Base-by-base conservation (phyloP, 2,113 vertebrate species). In the Murina feae region DNA sequence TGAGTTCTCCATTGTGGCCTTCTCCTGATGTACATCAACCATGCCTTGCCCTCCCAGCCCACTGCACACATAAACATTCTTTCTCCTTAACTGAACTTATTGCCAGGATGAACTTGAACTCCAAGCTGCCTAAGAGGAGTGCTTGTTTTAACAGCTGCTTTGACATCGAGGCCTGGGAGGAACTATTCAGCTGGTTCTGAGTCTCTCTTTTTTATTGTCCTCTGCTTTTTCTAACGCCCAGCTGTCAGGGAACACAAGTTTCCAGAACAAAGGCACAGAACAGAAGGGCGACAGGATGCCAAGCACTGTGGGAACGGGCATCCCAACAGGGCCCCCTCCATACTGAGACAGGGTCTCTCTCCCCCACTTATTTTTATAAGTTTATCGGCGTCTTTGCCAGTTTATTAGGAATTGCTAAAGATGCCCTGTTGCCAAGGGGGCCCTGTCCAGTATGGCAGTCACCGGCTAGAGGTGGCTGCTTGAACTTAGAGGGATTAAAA, bases 71-170 rank as follows among this genome's bases (percentile, higher is more conserved):
- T 20, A 86, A 96, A 93, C 80, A 94, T 69, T 68, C 84, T 78
- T 81, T 96, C 88, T 93, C 95, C 90, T 93, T 75, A 80, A 65
- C 85, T 68, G 95, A 96, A 90, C 91, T 96, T 63, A 53, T 21
- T 55, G 82, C 60, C 90, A 51, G 0, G 9, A 68, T 55, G 94
- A 96, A 94, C 95, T 81, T 97, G 95, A 96, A 95, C 95, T 88
- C 39, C 81, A 71, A 91, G 78, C 35, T 18, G 44, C 79, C 76
- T 30, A 53, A 90, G 79, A 93, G 95, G 85, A 82, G 87, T n/a
- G 47, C 93, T 86, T 96, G 96, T 96, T 97, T 95, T 92, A 95
- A 94, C 95, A 97, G 96, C 97, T 97, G 97, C 69, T 95, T 93
- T 95, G 60, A 92, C 69, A 68, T 8, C 0, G 68, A 75, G 51